Conservation (phyloP, 2,888 invertebrate species). For the Empis livida region DNA sequence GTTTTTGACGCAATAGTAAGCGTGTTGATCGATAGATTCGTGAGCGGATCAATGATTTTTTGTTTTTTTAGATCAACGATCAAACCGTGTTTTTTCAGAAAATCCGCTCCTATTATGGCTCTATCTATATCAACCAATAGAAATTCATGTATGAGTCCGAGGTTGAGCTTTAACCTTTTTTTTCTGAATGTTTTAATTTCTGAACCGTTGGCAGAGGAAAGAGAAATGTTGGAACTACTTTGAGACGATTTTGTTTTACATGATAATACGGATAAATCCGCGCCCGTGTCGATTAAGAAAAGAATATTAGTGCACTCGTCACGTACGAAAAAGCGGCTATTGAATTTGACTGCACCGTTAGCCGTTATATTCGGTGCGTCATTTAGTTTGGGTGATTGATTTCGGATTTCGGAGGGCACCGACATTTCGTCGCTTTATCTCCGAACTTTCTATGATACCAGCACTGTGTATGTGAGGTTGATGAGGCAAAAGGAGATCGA, state of each 20-base stretch:
- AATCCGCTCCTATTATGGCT: not conserved
- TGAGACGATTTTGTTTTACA: not conserved
- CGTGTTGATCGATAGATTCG: not conserved
- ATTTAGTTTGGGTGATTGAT: not conserved
- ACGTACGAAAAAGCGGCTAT: not conserved
- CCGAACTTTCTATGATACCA: too few relatives aligned
- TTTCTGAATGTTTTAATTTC: not conserved
- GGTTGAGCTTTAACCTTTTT: too few relatives aligned
- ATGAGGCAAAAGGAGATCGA: too few relatives aligned
- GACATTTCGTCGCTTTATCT: not conserved
- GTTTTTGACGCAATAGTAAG: not conserved
- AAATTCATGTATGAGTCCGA: not conserved
- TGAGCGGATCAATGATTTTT: not conserved
- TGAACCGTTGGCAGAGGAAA: too few relatives aligned
- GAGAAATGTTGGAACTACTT: too few relatives aligned
- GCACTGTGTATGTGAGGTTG: too few relatives aligned
- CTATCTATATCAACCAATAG: not conserved
- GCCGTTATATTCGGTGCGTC: not conserved
- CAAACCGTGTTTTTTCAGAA: not conserved
- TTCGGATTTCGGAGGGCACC: not conserved
- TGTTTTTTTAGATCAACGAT: not conserved
- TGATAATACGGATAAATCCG: not conserved
- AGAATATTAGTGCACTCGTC: not conserved
- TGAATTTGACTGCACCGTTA: not conserved
- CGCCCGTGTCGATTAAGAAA: not conserved